Conservation (phyloP, 2,888 invertebrate species). For the Ophonus ardosiacus region DNA sequence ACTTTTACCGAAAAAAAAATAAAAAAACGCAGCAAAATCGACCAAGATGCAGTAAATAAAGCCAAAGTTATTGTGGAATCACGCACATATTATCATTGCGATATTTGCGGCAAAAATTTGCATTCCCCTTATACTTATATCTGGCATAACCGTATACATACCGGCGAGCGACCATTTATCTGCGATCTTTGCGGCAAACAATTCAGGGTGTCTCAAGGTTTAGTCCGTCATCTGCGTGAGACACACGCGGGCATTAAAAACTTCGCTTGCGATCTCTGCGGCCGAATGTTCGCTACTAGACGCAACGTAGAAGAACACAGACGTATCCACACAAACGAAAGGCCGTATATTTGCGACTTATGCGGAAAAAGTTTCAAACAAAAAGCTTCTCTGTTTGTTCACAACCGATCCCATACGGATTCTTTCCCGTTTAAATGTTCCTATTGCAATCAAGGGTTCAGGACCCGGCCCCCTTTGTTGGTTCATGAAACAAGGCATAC, state of each 20-base stretch:
- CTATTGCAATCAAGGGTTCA: constrained; percentile 80
- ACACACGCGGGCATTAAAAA: constrained; percentile 81
- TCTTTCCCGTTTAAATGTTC: constrained; percentile 79
- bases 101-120: constrained; percentile 79
- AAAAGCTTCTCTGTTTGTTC: constrained; percentile 82
- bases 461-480: constrained; percentile 78
- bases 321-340: constrained; percentile 80
- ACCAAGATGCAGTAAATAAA: constrained; percentile 74
- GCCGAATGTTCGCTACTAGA: constrained; percentile 79
- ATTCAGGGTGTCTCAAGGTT: constrained; percentile 82
- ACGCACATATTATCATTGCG: constrained; percentile 79
- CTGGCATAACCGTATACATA: constrained; percentile 82
- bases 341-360: constrained; percentile 78
- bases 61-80: constrained; percentile 76
- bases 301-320: constrained; percentile 80
- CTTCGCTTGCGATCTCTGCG: constrained; percentile 79
- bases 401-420: constrained; percentile 79
- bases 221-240: constrained; percentile 80
- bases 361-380: constrained; percentile 83
- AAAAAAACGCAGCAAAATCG: constrained; percentile 71
- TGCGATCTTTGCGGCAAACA: constrained; percentile 83
- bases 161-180: constrained; percentile 82
- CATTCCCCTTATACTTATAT: constrained; percentile 81
- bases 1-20: constrained; percentile 25
- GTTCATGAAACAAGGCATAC: constrained; percentile 80